These are phyloP conservation scores for Mycetomoellerius zeteki DNA, from an alignment of 1,140 invertebrate species.

Conservation along the genomic window DNA sequence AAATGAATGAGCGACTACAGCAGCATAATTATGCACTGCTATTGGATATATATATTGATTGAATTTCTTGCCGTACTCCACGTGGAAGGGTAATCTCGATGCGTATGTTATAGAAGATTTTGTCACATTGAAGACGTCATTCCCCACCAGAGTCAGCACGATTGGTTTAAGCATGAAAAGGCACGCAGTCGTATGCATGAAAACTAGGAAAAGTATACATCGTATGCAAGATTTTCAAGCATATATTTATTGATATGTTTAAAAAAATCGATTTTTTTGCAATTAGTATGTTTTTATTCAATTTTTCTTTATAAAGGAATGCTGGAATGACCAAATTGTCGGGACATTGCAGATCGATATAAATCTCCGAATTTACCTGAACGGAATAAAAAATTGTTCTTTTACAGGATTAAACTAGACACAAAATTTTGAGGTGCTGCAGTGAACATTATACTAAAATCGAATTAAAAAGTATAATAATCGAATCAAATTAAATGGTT, in stretches of 20 bases:
- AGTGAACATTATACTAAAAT: too few relatives aligned
- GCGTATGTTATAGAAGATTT: not conserved
- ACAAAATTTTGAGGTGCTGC: too few relatives aligned
- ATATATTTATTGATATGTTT: not conserved
- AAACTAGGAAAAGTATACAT: not conserved
- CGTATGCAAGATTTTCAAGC: not conserved
- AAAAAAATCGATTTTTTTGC: not conserved
- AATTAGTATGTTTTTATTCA: too few relatives aligned
- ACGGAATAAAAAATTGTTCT: too few relatives aligned
- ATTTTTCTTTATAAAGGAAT: too few relatives aligned
- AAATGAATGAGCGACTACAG: not conserved
- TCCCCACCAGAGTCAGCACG: not conserved
- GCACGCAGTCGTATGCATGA: not conserved
- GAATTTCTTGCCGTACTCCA: conserved; percentile 10
- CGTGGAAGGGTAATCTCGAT: not conserved
- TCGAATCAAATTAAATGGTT: too few relatives aligned
- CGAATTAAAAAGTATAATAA: too few relatives aligned
- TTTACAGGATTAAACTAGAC: too few relatives aligned
- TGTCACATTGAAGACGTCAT: conserved; percentile 1
- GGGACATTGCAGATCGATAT: too few relatives aligned
- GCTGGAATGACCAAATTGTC: too few relatives aligned
- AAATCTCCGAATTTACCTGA: too few relatives aligned
- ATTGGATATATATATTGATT: conserved; percentile 11
- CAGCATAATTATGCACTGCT: not conserved
- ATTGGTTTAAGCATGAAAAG: conserved; percentile 13